Base-by-base conservation (phyloP, 2,888 invertebrate species). In the Noctua fimbriata region DNA sequence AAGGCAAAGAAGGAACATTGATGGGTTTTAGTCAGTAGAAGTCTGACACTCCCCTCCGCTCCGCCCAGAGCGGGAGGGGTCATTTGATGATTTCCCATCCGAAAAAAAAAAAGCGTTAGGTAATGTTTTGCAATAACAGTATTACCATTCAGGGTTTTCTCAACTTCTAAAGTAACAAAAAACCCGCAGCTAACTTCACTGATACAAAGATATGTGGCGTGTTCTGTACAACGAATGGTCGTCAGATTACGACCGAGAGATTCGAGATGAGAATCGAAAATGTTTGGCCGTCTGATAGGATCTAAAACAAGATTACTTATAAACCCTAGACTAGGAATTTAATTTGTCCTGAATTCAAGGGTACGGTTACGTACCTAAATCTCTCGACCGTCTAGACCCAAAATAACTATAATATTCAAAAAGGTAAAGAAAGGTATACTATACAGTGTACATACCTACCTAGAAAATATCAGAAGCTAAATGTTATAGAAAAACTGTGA, bases 261-360 rank as follows among this genome's bases (percentile, higher is more conserved):
- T 18, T 36, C 24, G 24, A 41, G 60, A 85, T 55, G 36, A 55
- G 32, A 73, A 69, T 55, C 36, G 28, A 21, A 66, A 60, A 44
- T 58, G 69, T 70, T 81, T 55, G 49, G 32, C 80, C 49, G 58
- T 67, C 80, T 69, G 67, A 79, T 79, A 41, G 32, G 47, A 79
- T 72, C 32, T 14, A 18, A 55, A 84, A 69, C 79, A 73, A 82
- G 72, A 73, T 82, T 72, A 63, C 72, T 63, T 69, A 18, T 41
- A 32, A 60, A 67, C 41, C 18, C n/a, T 67, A 24, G 24, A 69
- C 28, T 24, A 24, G 63, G 6, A 78, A 70, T 49, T 49, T 44
- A 10, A n/a, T 83, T 47, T 76, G 24, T 60, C 44, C 67, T 76
- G n/a, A 12, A 66, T 66, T 65, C 36, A 66, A 65, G 14, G 16